phyloP scores from a whole-genome alignment of 1,140 invertebrate genomes.

The Maconellicoccus hirsutus region DNA sequence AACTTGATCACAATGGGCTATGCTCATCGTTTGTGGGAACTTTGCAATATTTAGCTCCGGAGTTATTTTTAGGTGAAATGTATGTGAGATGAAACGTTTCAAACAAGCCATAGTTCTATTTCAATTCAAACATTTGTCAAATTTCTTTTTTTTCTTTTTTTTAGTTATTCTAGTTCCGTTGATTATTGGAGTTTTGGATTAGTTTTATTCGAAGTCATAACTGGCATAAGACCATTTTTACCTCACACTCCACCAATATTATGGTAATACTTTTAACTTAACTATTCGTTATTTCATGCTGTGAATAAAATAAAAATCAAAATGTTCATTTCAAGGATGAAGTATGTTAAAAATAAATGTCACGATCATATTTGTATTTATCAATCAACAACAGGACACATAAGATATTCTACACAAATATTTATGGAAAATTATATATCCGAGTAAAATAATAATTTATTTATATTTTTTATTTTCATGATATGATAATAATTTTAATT shows the following conservation, averaged over 20 bases:
- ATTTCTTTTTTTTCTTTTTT: background rate
- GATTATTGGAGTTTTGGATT: slow-evolving; percentile 9
- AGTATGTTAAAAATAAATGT: background rate
- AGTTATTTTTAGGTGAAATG: slow-evolving; percentile 3
- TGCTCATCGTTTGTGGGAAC: background rate
- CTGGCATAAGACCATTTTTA: background rate
- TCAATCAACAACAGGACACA: background rate
- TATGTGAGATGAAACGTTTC: background rate
- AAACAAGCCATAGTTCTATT: too few relatives aligned
- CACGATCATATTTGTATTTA: slow-evolving; percentile 4
- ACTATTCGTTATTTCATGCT: background rate
- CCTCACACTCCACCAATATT: background rate
- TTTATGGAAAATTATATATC: background rate
- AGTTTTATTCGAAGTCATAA: background rate
- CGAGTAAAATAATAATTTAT: background rate
- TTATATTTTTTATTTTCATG: background rate
- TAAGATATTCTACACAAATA: background rate
- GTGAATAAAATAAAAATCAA: background rate
- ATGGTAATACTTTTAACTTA: background rate
- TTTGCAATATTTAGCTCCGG: background rate
- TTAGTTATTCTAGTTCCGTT: background rate
- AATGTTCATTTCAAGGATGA: background rate
- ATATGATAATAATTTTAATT: too few relatives aligned
- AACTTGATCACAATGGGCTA: background rate
- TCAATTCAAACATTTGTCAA: background rate